Base-by-base conservation (phyloP, 2,113 vertebrate species). In the Tichodroma muraria region DNA sequence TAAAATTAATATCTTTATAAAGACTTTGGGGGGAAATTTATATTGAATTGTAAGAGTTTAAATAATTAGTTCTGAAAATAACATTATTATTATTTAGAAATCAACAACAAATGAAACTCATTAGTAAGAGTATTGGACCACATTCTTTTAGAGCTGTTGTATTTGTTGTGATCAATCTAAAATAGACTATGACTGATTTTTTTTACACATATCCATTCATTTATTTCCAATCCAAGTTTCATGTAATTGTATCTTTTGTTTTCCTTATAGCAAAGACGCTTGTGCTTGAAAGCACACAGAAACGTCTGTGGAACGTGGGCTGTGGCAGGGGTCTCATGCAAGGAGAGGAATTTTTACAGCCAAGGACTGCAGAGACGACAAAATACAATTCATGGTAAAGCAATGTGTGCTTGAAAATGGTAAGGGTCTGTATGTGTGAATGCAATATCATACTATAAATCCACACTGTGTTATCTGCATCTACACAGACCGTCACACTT, bases 41-140 rank as follows among this genome's bases (percentile, higher is more conserved):
- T 84, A 84, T 87, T 38, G 18, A 85, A 83, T 87, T 70, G 18
- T 23, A 50, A 53, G 38, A 28, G 8, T 85, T 80, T 52, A 80
- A 89, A 93, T 84, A 28, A 78, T 47, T 61, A 60, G 25, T 82
- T 59, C 80, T 93, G 64, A 82, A 86, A 88, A 87, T 84, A 93
- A 71, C 31, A 21, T 30, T 35, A 38, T 88, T 78, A 70, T 96
- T 94, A 92, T 92, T 94, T 82, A 96, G 85, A 94, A 94, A 92
- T 44, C 53, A 85, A 27, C 64, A 89, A n/a, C 56, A 49, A 94
- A 89, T 70, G 35, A 89, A 89, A 96, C 33, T 60, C 28, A 73
- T 94, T 94, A n/a, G n/a, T 93, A 78, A 57, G 70, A 37, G 2
- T 78, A 40, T 65, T 56, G 13, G 50, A 69, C 40, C 38, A 38